phyloP scores from a whole-genome alignment of 2,797 vertebrate genomes.

The Premnoplex brunnescens region DNA sequence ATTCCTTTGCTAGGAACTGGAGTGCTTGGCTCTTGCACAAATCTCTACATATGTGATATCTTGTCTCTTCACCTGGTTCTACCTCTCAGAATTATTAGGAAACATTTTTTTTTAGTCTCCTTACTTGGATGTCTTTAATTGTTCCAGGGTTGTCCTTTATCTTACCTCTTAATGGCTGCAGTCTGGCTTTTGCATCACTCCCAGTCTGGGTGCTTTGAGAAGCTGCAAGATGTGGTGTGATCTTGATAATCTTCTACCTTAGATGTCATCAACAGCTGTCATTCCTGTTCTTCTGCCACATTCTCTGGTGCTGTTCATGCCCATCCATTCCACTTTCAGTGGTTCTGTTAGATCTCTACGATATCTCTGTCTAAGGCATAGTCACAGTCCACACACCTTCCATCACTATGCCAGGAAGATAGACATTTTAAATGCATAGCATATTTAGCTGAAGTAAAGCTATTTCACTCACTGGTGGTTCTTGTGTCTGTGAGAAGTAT shows the following conservation, averaged over 20 bases:
- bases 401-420: slow-evolving; percentile 6
- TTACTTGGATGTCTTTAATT: not conserved
- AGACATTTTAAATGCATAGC: slow-evolving; percentile 20
- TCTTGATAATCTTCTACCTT: not conserved
- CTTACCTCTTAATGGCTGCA: slow-evolving; percentile 5
- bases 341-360: not conserved
- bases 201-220: not conserved
- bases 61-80: not conserved
- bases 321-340: not conserved
- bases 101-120: not conserved
- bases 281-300: not conserved
- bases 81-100: not conserved
- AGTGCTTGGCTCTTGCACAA: not conserved
- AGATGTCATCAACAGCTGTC: not conserved
- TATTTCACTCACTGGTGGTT: not conserved
- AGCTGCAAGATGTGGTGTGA: not conserved
- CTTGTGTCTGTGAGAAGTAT: not conserved
- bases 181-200: not conserved
- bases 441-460: slow-evolving; percentile 17
- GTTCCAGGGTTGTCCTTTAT: not conserved
- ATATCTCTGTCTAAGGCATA: not conserved
- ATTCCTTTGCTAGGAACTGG: not conserved
- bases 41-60: not conserved
- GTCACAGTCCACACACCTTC: slow-evolving; percentile 28
- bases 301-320: not conserved